These are phyloP conservation scores for Sphaeridia pumilis DNA, from an alignment of 2,888 invertebrate species.

Conservation along the genomic window DNA sequence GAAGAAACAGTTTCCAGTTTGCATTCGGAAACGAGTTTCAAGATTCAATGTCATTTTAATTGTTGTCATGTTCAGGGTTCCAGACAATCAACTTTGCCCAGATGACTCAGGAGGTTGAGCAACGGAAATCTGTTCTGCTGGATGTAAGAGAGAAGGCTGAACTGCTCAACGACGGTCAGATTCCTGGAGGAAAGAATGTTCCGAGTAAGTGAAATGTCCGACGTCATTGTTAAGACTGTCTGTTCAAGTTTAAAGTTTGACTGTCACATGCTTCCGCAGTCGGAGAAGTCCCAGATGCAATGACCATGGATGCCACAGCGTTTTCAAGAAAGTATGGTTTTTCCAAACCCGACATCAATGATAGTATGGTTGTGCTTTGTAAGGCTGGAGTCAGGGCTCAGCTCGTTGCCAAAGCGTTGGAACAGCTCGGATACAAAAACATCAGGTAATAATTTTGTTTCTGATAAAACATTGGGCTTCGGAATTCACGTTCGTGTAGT, in stretches of 20 bases:
- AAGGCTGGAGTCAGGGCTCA: constrained; percentile 13
- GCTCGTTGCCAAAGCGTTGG: constrained; percentile 8
- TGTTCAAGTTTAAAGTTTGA: neutral
- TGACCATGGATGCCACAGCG: neutral
- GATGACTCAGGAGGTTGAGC: constrained; percentile 1
- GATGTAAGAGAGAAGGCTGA: constrained; percentile 15
- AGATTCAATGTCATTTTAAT: neutral
- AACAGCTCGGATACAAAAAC: constrained; percentile 9
- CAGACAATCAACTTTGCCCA: constrained; percentile 2
- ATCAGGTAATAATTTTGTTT: constrained; percentile 3
- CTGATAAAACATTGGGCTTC: neutral
- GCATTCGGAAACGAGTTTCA: neutral
- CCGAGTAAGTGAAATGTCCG: neutral
- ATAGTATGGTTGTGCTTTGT: constrained; percentile 11
- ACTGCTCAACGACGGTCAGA: constrained; percentile 7
- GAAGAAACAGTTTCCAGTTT: neutral
- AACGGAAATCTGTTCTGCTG: neutral
- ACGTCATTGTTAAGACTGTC: neutral
- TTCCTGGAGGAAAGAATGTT: constrained; percentile 3
- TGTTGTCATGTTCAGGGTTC: constrained; percentile 5
- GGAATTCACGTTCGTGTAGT: neutral
- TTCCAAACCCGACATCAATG: neutral
- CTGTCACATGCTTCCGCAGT: neutral
- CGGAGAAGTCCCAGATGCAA: constrained; percentile 7
- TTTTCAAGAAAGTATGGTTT: constrained; percentile 8